Conservation (phyloP, 2,888 invertebrate genomes). For the Rhynchonema sp. region DNA sequence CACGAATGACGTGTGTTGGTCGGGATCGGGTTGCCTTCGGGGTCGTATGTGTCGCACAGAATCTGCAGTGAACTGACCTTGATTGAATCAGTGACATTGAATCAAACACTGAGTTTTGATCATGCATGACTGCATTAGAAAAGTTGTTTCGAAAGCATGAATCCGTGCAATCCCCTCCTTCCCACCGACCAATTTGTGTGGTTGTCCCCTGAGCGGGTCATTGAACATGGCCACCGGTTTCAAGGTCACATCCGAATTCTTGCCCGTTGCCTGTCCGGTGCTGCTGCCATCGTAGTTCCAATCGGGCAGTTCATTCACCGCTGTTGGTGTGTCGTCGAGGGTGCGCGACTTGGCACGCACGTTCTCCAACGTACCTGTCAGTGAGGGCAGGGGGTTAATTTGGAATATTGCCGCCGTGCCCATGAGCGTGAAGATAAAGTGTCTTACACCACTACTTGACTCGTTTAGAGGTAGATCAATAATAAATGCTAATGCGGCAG, state of each 20-base stretch:
- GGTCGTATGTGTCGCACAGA: constrained; percentile 17
- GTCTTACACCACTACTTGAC: too few relatives aligned
- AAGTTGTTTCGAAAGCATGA: too few relatives aligned
- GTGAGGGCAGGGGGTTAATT: too few relatives aligned
- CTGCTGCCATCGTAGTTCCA: constrained; percentile 34
- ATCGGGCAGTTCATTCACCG: constrained; percentile 22
- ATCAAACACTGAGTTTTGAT: neutral
- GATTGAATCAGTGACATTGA: too few relatives aligned
- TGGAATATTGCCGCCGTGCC: too few relatives aligned
- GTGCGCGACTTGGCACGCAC: constrained; percentile 69
- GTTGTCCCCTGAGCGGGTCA: constrained; percentile 70
- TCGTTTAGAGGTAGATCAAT: too few relatives aligned
- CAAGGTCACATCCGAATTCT: constrained; percentile 53
- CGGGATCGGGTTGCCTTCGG: constrained; percentile 11
- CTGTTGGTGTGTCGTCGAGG: constrained; percentile 30
- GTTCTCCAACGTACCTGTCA: constrained; percentile 72
- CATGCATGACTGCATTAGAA: neutral
- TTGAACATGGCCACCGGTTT: constrained; percentile 71
- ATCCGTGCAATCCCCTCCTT: constrained; percentile 33
- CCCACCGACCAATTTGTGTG: constrained; percentile 58
- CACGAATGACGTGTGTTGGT: constrained; percentile 32
- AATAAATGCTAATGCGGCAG: too few relatives aligned
- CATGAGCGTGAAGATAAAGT: too few relatives aligned
- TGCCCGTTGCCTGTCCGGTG: constrained; percentile 31
- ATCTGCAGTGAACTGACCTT: too few relatives aligned